Conservation (phyloP, 23 tunicate genomes). For the Pegea sp. region DNA sequence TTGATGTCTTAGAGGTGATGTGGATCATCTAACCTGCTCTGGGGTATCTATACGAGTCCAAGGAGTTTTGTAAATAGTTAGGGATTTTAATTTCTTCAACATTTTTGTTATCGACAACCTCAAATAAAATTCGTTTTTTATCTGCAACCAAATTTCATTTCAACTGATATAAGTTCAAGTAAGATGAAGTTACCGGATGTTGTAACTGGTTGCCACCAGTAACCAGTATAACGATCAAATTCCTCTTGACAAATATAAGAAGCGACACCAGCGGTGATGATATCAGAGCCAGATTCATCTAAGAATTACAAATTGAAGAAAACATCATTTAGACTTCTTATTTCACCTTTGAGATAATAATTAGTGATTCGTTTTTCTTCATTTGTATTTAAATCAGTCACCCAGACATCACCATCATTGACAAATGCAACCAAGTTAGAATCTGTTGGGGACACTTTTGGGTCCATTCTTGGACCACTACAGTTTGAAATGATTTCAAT, state of each 20-base stretch:
- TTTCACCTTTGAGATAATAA: too few species aligned
- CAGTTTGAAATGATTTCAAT: slow-evolving; percentile 14
- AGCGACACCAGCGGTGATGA: slow-evolving; percentile 67
- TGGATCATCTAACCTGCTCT: slow-evolving; percentile 29
- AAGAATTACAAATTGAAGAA: too few species aligned
- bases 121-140: slow-evolving; percentile 62
- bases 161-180: not conserved
- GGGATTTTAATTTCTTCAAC: slow-evolving; percentile 48
- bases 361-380: slow-evolving; percentile 35
- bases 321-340: too few species aligned
- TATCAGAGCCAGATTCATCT: too few species aligned
- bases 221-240: slow-evolving; percentile 94
- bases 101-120: slow-evolving; percentile 65
- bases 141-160: slow-evolving; percentile 7
- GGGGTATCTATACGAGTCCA: slow-evolving; percentile 63
- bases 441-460: slow-evolving; percentile 66
- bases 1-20: too few species aligned
- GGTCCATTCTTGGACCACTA: slow-evolving; percentile 58
- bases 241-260: slow-evolving; percentile 88
- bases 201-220: slow-evolving; percentile 89
- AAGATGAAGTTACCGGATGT: slow-evolving; percentile 16
- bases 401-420: slow-evolving; percentile 79
- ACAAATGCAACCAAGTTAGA: slow-evolving; percentile 44
- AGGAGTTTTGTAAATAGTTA: slow-evolving; percentile 3
- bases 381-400: slow-evolving; percentile 24